A percentile compares a stretch with the other conserved stretches of the same genome.
These are phyloP conservation scores for Temnothorax longispinosus DNA, from an alignment of 1,140 invertebrate species.

Conservation along the genomic window DNA sequence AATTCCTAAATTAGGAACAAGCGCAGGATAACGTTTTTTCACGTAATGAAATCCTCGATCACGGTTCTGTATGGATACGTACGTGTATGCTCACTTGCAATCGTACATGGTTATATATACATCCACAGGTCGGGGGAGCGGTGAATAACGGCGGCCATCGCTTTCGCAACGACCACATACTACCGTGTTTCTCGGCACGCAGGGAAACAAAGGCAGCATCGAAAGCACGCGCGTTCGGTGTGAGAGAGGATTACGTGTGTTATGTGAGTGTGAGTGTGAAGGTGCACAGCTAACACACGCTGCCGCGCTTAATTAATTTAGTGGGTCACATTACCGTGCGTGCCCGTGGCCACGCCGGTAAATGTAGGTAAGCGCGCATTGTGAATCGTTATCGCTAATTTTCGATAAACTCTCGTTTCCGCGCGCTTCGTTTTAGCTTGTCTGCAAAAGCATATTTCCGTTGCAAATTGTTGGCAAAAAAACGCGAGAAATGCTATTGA, in stretches of 20 bases:
- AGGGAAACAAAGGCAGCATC: conserved; percentile 44
- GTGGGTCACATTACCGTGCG: conserved; percentile 47
- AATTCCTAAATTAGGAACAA: background rate
- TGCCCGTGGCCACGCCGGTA: conserved; percentile 35
- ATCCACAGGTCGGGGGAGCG: background rate
- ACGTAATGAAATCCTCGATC: background rate
- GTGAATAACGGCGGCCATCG: conserved; percentile 45
- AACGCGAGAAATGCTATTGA: background rate
- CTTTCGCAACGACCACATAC: conserved; percentile 21
- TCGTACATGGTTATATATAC: background rate
- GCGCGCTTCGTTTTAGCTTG: background rate
- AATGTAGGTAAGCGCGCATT: conserved; percentile 40
- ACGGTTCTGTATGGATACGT: background rate
- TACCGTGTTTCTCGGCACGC: conserved; percentile 35
- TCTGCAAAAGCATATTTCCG: conserved; percentile 5
- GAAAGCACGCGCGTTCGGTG: background rate
- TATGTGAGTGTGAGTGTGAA: background rate
- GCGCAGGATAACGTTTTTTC: background rate
- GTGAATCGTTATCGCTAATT: conserved; percentile 50
- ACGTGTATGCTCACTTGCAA: background rate
- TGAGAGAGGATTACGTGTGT: background rate
- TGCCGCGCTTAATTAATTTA: conserved; percentile 57
- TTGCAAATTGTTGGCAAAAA: background rate
- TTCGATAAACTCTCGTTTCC: conserved; percentile 59
- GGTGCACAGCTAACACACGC: conserved; percentile 24